Evolutionary conservation across 2,888 invertebrate species (phyloP), one percentile per base, ranked within the genome.

Genomic region (Lordiphosa andalusiaca): DNA sequence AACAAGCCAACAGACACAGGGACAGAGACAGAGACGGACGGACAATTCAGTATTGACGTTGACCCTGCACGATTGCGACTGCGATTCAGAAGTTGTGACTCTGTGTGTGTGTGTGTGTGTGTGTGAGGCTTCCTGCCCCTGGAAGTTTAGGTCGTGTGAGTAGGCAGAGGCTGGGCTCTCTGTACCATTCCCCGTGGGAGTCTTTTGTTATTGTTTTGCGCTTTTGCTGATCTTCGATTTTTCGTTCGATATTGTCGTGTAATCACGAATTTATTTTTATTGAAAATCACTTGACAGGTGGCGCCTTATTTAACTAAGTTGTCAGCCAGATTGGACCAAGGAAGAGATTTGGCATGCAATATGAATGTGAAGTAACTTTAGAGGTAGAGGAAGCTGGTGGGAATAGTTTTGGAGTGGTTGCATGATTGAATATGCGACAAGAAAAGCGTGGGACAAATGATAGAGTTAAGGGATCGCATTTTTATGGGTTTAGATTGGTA

Each of bases 261-360:
- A 83, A 87, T 88, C 88, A 88, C 88, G 88, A 88, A 87, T 88
- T 88, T 88, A 88, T 88, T 88, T 65, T 87, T 88, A 88, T 88
- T 86, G 88, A 87, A 87, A 84, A 87, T 86, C 78, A 85, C 76
- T 85, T 87, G 87, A 87, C 87, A 87, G 87, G 87, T 87, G 87
- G 87, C 86, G 87, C 87, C 86, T 85, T 86, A 84, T 83, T 82
- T 82, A 77, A 83, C 80, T 83, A 77, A 78, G 84, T 77, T 84
- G 84, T 82, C 84, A 80, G 67, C 68, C 55, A 47, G 37, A 63
- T 30, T 30, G 69, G 54, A 63, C 60, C 57, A 37, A 19, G 25
- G 13, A 23, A n/a, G 12, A 33, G 40, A 3, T 21, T 39, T 12
- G 42, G 25, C n/a, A 6, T 30, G 30, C 9, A 3, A 30, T 30